A percentile compares a stretch with the other conserved stretches of the same genome.
Conservation (phyloP, 2,888 invertebrate genomes). For the Isotomurus palustris region DNA sequence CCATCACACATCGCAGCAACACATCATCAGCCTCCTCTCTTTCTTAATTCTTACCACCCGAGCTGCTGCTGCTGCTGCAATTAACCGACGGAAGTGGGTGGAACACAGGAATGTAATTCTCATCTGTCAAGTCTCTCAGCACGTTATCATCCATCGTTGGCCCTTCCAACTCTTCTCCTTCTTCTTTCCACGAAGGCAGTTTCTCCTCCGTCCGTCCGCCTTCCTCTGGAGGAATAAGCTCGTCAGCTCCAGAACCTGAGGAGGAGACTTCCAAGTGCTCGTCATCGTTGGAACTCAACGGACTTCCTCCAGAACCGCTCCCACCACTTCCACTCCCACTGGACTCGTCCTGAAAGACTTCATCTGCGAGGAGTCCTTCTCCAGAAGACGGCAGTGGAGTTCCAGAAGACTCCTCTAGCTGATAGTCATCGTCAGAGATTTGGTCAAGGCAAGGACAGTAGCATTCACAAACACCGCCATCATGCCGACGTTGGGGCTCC, state of each 20-base stretch:
- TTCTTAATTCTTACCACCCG: too few species aligned
- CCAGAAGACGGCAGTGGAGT: not conserved
- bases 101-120: constrained; percentile 13
- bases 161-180: not conserved
- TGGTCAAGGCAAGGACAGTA: constrained; percentile 40
- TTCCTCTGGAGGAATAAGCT: not conserved
- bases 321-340: constrained; percentile 3
- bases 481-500: constrained; percentile 2
- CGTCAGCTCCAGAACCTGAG: not conserved
- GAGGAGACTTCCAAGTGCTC: too few species aligned
- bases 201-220: not conserved
- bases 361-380: not conserved
- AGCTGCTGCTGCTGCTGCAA: too few species aligned
- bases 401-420: constrained; percentile 18
- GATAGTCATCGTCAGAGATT: constrained; percentile 1
- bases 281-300: too few species aligned
- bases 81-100: too few species aligned
- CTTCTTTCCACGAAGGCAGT: not conserved
- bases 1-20: too few species aligned
- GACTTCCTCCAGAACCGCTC: constrained; percentile 12
- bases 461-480: constrained; percentile 40
- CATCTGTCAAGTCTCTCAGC: constrained; percentile 5
- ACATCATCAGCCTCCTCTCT: too few species aligned
- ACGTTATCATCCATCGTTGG: constrained; percentile 1
- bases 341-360: not conserved